Evolutionary conservation across 2,113 vertebrate genomes (phyloP), one percentile per base, ranked within the genome.

Genomic region (Ictalurus furcatus): DNA sequence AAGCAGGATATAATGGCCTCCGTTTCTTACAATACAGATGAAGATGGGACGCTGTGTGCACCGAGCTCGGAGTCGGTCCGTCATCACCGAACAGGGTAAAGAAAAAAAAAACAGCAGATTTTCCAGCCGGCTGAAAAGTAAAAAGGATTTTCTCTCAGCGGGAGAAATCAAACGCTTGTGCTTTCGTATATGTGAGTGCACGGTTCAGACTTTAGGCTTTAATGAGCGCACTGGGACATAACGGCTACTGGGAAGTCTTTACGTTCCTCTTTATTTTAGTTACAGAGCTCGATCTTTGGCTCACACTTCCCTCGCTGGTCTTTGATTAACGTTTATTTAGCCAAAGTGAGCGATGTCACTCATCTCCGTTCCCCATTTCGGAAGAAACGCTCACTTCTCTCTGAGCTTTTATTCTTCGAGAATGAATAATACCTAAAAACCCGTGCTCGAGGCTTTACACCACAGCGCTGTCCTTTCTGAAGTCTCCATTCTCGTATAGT

Each of bases 291-390:
- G 23, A 44, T 28, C 44, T 7, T 16, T 30, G 52, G 58, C 5
- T 44, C 61, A 30, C 25, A 14, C 74, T 73, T 28, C 30, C 52
- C 78, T 76, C 34, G 44, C n/a, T 86, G 58, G 28, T 30, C 13
- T 88, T 76, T 90, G 89, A 85, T 86, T 85, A 88, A 65, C 40
- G 85, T 65, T n/a, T 37, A 58, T 81, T 81, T 81, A 44, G 44
- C 34, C 37, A 48, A 65, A 82, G 12, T 40, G 17, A 59, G 44
- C 2, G 12, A 54, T 86, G 34, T 61, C 71, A n/a, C 69, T 82
- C 30, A 23, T 59, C 56, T 82, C 5, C 37, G 0, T 59, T 82
- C 16, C 3, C 17, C 17, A 7, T n/a, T 44, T 71, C 37, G 14
- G 19, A 13, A 73, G 19, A 85, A 56, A 34, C 28, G 30, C 21